Percentiles rank a stretch among this genome's conserved stretches.
These are phyloP conservation scores for Danionella dracula DNA, from an alignment of 2,797 vertebrate species.

Conservation along the genomic window DNA sequence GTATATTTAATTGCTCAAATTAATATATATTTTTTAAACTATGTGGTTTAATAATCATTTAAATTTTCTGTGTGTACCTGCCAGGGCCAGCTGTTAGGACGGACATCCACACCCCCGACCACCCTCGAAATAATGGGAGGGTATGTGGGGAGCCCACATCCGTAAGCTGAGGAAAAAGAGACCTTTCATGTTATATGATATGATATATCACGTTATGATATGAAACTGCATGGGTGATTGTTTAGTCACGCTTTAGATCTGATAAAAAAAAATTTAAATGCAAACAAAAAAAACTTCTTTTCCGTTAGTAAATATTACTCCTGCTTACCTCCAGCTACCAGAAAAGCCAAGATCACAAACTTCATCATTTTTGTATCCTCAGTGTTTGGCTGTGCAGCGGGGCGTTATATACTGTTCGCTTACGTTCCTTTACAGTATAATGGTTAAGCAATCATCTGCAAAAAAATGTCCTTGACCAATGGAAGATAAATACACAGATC, in stretches of 20 bases:
- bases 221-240: too few relatives aligned
- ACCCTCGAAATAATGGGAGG: slow-evolving; percentile 58
- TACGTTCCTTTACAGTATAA: slow-evolving; percentile 29
- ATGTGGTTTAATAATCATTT: slow-evolving; percentile 1
- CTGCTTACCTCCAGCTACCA: slow-evolving; percentile 64
- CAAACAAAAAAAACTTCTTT: neutral
- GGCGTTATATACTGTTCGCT: slow-evolving; percentile 41
- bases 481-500: slow-evolving; percentile 27
- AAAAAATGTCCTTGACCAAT: slow-evolving; percentile 13
- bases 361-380: slow-evolving; percentile 60
- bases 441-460: slow-evolving; percentile 26
- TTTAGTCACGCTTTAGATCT: too few relatives aligned
- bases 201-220: too few relatives aligned
- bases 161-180: slow-evolving; percentile 58
- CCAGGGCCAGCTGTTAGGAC: slow-evolving; percentile 73
- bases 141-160: slow-evolving; percentile 66
- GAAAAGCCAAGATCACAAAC: slow-evolving; percentile 64
- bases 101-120: slow-evolving; percentile 67
- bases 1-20: too few relatives aligned
- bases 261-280: too few relatives aligned
- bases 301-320: neutral
- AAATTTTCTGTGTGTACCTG: slow-evolving; percentile 53
- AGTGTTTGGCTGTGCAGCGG: neutral
- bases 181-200: too few relatives aligned
- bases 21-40: too few relatives aligned